Evolutionary conservation across 2,888 invertebrate genomes (phyloP).

Genomic region (Pollenia amentaria): DNA sequence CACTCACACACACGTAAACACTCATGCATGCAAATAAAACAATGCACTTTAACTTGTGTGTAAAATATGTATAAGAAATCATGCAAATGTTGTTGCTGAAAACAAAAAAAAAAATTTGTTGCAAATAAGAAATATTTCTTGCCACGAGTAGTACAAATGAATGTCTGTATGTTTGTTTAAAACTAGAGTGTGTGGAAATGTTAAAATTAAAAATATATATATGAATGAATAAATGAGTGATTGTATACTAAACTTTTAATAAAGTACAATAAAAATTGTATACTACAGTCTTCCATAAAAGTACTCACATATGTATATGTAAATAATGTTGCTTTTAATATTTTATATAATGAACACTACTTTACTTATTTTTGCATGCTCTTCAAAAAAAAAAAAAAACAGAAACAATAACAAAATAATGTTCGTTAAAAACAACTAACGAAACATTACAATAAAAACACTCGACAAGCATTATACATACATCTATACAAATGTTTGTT

Average conservation of each 20-base stretch:
- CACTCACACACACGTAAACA: not conserved
- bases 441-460: constrained; percentile 67
- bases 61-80: constrained; percentile 26
- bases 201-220: not conserved
- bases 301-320: constrained; percentile 2
- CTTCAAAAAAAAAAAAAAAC: constrained; percentile 36
- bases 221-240: constrained; percentile 37
- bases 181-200: constrained; percentile 1
- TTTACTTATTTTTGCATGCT: constrained; percentile 10
- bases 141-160: not conserved
- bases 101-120: constrained; percentile 54
- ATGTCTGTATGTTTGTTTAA: not conserved
- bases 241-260: constrained; percentile 67
- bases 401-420: constrained; percentile 43
- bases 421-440: constrained; percentile 63
- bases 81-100: constrained; percentile 54
- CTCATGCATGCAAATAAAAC: constrained; percentile 16
- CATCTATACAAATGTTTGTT: not conserved
- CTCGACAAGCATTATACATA: constrained; percentile 49
- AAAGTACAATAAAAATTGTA: constrained; percentile 67
- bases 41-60: constrained; percentile 61
- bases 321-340: constrained; percentile 42
- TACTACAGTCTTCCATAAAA: constrained; percentile 16
- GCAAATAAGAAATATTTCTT: constrained; percentile 25
- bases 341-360: constrained; percentile 51